These are phyloP conservation scores for Hydropsyche betteni DNA, from an alignment of 2,888 invertebrate genomes.

Conservation along the genomic window DNA sequence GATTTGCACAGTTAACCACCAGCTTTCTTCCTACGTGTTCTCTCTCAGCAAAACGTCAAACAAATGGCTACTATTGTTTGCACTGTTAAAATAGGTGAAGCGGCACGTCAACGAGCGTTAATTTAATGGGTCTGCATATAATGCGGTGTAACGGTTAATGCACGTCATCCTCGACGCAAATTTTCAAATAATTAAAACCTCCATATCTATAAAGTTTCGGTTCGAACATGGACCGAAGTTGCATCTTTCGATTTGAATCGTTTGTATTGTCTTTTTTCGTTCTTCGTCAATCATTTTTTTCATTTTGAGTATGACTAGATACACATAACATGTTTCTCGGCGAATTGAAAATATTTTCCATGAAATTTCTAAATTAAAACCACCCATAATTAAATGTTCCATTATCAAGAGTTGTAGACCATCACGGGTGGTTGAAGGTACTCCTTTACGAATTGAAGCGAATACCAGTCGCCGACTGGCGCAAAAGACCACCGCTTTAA, in stretches of 20 bases:
- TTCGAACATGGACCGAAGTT: no score
- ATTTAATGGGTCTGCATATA: not conserved
- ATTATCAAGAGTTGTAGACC: not conserved
- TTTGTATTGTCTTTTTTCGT: no score
- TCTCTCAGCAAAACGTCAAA: not conserved
- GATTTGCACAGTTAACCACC: conserved; percentile 9
- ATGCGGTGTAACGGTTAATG: conserved; percentile 8
- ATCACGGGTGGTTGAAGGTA: conserved; percentile 28
- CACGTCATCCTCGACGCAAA: not conserved
- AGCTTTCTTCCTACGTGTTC: conserved; percentile 14
- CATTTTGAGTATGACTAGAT: no score
- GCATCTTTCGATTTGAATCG: no score
- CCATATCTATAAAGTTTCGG: no score
- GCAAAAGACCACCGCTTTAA: conserved; percentile 17
- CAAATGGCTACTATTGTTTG: conserved; percentile 16
- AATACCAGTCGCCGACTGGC: conserved; percentile 40
- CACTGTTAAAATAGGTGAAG: conserved; percentile 16
- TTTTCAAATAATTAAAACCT: not conserved
- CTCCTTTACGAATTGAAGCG: conserved; percentile 6
- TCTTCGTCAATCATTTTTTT: no score
- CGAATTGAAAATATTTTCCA: no score
- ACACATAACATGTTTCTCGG: no score
- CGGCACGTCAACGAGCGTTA: conserved; percentile 9
- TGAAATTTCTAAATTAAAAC: no score
- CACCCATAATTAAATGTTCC: not conserved